Percentiles rank a stretch among this genome's conserved stretches.
Conservation (phyloP, 2,113 vertebrate species). For the Phaethornis superciliosus region DNA sequence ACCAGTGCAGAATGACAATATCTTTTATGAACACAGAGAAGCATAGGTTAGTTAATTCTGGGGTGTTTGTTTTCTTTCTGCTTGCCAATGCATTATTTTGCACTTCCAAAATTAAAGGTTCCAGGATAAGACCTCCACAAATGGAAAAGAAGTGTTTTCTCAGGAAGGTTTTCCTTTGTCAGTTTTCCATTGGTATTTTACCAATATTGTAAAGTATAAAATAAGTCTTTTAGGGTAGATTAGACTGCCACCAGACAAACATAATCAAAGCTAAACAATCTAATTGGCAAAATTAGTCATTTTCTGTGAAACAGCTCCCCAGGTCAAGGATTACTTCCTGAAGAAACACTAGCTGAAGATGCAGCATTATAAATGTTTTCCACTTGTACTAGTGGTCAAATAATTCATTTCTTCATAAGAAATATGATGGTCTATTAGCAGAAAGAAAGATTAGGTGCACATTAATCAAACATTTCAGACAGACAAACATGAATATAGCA, state of each 20-base stretch:
- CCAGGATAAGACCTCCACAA: neutral
- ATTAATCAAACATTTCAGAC: conserved; percentile 76
- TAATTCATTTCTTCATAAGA: conserved; percentile 69
- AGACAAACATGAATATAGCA: conserved; percentile 32
- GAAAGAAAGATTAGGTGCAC: conserved; percentile 70
- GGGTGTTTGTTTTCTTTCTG: neutral
- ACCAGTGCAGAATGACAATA: neutral
- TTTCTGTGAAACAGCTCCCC: conserved; percentile 56
- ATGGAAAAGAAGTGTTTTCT: neutral
- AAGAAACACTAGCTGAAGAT: conserved; percentile 56
- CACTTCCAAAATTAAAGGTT: neutral
- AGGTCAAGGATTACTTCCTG: conserved; percentile 64
- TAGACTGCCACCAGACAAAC: conserved; percentile 52
- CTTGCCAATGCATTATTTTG: neutral
- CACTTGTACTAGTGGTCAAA: conserved; percentile 56
- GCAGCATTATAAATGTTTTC: conserved; percentile 70
- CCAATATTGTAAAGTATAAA: neutral
- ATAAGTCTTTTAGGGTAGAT: conserved; percentile 51
- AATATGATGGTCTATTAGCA: conserved; percentile 73
- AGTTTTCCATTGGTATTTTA: neutral
- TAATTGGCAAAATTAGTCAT: conserved; percentile 67
- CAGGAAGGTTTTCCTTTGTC: neutral
- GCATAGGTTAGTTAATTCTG: neutral
- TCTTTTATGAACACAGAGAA: neutral
- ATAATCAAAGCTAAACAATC: conserved; percentile 64